Evolutionary conservation across 2,797 vertebrate genomes (phyloP).

Genomic region (Phoebastria nigripes): DNA sequence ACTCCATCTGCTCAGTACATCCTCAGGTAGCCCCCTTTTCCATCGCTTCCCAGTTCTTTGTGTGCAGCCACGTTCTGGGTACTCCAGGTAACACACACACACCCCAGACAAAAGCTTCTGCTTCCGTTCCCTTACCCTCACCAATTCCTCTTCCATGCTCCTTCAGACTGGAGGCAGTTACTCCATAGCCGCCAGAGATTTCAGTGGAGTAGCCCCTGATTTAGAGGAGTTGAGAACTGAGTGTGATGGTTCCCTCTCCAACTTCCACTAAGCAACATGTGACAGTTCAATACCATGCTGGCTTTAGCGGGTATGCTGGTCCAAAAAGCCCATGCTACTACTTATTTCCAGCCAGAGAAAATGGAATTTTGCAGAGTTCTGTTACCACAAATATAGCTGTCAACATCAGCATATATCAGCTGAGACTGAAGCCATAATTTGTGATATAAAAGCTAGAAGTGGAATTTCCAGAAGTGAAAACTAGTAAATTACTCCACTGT

Average conservation of each 20-base stretch:
- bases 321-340: not conserved
- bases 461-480: not conserved
- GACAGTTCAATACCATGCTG: not conserved
- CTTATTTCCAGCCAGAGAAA: not conserved
- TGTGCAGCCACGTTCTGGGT: not conserved
- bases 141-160: not conserved
- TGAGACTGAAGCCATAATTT: not conserved
- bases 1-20: not conserved
- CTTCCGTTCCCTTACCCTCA: not conserved
- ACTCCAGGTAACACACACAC: not conserved
- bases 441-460: not conserved
- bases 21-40: not conserved
- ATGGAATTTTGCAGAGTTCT: not conserved
- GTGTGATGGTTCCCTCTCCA: not conserved
- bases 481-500: not conserved
- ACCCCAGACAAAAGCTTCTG: not conserved
- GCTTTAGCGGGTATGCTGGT: not conserved
- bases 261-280: not conserved
- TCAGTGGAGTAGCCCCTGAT: not conserved
- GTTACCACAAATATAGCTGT: not conserved
- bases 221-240: not conserved
- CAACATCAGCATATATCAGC: not conserved
- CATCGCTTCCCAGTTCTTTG: not conserved
- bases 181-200: not conserved
- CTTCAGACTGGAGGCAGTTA: not conserved